Percentiles rank a stretch among this genome's conserved stretches.
These are phyloP conservation scores for Tineola bisselliella DNA, from an alignment of 2,888 invertebrate genomes.

Conservation along the genomic window DNA sequence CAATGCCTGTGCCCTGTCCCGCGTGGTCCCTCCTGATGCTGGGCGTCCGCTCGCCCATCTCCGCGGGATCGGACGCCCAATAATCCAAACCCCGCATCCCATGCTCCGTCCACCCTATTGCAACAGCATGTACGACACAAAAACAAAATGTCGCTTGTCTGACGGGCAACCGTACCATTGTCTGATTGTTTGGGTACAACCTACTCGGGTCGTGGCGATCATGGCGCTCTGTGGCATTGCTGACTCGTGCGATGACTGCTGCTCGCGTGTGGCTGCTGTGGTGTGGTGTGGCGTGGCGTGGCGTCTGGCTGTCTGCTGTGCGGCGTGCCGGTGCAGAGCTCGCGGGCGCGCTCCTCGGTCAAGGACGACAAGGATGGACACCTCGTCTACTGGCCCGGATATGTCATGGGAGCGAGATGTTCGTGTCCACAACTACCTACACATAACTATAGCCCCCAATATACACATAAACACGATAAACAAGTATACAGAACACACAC, in stretches of 20 bases:
- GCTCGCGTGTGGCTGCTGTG: constrained; percentile 17
- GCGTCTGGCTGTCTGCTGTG: constrained; percentile 19
- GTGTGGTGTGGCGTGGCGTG: constrained; percentile 22
- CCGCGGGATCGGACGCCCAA: constrained; percentile 31
- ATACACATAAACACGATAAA: constrained; percentile 18
- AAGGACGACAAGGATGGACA: constrained; percentile 99
- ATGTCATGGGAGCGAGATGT: constrained; percentile 99
- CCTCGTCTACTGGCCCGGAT: constrained; percentile 98
- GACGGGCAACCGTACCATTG: constrained; percentile 71
- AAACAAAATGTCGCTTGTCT: constrained; percentile 69
- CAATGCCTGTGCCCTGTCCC: constrained; percentile 20
- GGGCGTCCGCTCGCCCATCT: constrained; percentile 25
- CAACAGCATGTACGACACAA: constrained; percentile 66
- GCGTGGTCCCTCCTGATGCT: constrained; percentile 23
- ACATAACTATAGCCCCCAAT: constrained; percentile 28
- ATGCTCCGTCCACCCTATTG: constrained; percentile 46
- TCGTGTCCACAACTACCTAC: constrained; percentile 82
- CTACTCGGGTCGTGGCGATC: constrained; percentile 69
- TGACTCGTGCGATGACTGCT: constrained; percentile 22
- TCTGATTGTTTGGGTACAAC: constrained; percentile 70
- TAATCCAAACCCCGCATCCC: constrained; percentile 25
- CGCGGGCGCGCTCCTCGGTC: constrained; percentile 87
- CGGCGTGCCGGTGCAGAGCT: constrained; percentile 71
- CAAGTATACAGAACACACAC: constrained; percentile 19
- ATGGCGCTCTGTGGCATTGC: constrained; percentile 55